Evolutionary conservation across 2,888 invertebrate genomes (phyloP), one percentile per base, ranked within the genome.

Genomic region (Drosophila engyochracea): DNA sequence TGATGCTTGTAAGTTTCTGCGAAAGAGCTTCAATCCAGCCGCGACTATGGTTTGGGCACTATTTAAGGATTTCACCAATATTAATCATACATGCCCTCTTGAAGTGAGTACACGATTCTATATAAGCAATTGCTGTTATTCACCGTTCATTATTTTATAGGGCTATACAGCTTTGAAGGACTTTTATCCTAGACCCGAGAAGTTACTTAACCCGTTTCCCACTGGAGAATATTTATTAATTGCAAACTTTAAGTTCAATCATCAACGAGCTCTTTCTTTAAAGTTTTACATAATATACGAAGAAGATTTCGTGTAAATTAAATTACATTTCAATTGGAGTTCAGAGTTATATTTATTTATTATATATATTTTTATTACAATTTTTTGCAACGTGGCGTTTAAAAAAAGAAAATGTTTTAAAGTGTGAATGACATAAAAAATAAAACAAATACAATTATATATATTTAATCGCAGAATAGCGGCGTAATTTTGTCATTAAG

Each of bases 11-110:
- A 35, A 30, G 10, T 52, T 68, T 35, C 14, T 69, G 2, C 37
- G 31, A 28, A 53, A 4, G 22, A n/a, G 28, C 7, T 19, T 14
- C n/a, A 63, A 66, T n/a, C 51, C 51, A 0, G 9, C 19, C 2
- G 7, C 4, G 1, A 52, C 10, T 19, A 14, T 41, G n/a, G 9
- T 64, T 28, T 39, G 22, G 37, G 25, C 22, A 12, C 7, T 37
- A 1, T 63, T 62, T n/a, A 51, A 41, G 25, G 51, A 51, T 35
- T 35, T 35, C 35, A 35, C 35, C 35, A 35, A 35, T 35, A 35
- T 35, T 35, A 35, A 35, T 35, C 76, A 79, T n/a, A 19, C 68
- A 2, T 79, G 80, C 57, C 79, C 81, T 2, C 70, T 44, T 62
- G 9, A 12, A 57, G 81, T 80, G 44, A 57, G 76, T 79, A 12